Percentiles rank a stretch among this genome's conserved stretches.
These are phyloP conservation scores for Oxytorus armatus DNA, from an alignment of 2,888 invertebrate species.

Conservation along the genomic window DNA sequence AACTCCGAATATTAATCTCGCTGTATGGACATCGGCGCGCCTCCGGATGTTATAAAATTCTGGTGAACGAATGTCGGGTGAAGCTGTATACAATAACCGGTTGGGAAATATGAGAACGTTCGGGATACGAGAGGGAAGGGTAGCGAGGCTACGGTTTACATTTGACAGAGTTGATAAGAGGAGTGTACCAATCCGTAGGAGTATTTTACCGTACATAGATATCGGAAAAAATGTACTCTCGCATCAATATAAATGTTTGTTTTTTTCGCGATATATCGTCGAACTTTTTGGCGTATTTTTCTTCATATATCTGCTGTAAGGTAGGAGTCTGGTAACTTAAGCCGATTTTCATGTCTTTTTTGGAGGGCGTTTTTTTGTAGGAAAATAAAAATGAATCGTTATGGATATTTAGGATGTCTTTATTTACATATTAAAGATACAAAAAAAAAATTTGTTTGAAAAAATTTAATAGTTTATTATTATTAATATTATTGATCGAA, in stretches of 20 bases:
- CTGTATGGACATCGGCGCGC: neutral
- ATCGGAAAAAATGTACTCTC: constrained; percentile 26
- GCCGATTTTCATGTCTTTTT: neutral
- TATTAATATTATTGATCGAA: no score
- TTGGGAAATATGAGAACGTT: constrained; percentile 24
- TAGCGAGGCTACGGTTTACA: constrained; percentile 4
- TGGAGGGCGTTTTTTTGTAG: no score
- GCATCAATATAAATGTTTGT: constrained; percentile 5
- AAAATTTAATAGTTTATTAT: no score
- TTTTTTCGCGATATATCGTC: neutral
- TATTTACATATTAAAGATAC: no score
- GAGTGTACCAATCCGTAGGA: neutral
- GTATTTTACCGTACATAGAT: constrained; percentile 17
- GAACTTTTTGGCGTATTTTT: constrained; percentile 15
- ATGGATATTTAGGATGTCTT: no score
- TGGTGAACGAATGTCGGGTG: neutral
- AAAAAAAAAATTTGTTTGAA: no score
- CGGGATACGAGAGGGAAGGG: neutral
- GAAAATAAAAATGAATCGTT: no score
- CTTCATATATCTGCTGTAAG: neutral
- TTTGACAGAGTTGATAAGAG: constrained; percentile 16
- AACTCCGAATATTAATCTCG: neutral
- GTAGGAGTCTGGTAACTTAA: neutral
- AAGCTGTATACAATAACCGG: neutral
- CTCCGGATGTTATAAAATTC: constrained; percentile 12